phyloP scores from a whole-genome alignment of 2,797 vertebrate species.

The Pseudotriccus pelzelni region DNA sequence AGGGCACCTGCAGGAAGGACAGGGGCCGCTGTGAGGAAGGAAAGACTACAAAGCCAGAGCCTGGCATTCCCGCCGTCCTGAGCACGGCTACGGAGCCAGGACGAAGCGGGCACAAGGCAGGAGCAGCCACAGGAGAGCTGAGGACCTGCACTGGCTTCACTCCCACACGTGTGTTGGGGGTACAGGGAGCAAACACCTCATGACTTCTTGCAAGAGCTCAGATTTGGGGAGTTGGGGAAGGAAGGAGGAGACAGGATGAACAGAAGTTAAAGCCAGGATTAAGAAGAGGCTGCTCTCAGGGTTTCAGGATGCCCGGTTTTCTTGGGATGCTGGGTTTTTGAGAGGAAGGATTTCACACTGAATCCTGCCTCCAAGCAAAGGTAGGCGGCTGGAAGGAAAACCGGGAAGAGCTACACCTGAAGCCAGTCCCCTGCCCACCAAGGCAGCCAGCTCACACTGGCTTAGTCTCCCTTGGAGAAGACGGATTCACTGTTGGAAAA shows the following conservation, averaged over 20 bases:
- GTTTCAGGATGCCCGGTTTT: not conserved
- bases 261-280: not conserved
- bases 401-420: not conserved
- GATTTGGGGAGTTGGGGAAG: not conserved
- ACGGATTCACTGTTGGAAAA: not conserved
- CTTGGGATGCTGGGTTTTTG: not conserved
- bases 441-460: not conserved
- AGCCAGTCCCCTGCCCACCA: not conserved
- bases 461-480: not conserved
- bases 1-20: constrained; percentile 85
- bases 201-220: not conserved
- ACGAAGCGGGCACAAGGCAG: rapidly evolving
- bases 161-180: rapidly evolving
- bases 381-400: not conserved
- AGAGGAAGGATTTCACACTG: not conserved
- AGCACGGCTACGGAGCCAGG: not conserved
- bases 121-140: not conserved
- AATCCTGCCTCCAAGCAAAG: not conserved
- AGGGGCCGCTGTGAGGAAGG: not conserved
- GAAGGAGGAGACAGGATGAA: not conserved
- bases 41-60: not conserved
- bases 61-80: not conserved
- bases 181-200: not conserved
- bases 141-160: not conserved
- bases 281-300: not conserved